A percentile compares a stretch with the other conserved stretches of the same genome.
These are phyloP conservation scores for Clusia tigrina DNA, from an alignment of 2,888 invertebrate genomes.

Conservation along the genomic window DNA sequence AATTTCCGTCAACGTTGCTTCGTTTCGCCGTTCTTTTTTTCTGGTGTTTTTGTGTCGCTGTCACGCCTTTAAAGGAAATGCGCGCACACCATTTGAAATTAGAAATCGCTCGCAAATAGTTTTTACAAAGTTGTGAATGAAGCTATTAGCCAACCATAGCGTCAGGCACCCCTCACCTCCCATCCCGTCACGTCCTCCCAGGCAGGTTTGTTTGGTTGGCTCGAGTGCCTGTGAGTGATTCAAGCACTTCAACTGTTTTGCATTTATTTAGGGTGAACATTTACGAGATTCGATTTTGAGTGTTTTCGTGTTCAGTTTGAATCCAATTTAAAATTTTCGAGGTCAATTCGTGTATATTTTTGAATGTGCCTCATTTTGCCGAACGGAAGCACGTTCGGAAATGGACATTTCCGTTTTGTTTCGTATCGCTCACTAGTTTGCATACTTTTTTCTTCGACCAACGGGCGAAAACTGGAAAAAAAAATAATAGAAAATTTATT, in stretches of 20 bases:
- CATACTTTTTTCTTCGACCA: too few relatives aligned
- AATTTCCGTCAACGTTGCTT: constrained; percentile 26
- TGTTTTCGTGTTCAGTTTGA: constrained; percentile 16
- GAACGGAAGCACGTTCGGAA: constrained; percentile 25
- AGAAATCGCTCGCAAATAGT: constrained; percentile 34
- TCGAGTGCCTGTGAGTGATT: not conserved
- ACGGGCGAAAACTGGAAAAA: too few relatives aligned
- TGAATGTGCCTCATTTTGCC: constrained; percentile 5
- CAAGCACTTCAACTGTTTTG: constrained; percentile 8
- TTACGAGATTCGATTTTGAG: constrained; percentile 1
- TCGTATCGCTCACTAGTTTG: too few relatives aligned
- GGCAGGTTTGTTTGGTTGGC: not conserved
- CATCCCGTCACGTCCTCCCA: not conserved
- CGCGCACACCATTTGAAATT: constrained; percentile 34
- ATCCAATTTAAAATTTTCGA: too few relatives aligned
- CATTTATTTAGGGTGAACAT: constrained; percentile 29
- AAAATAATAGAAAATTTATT: too few relatives aligned
- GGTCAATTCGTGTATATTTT: constrained; percentile 20
- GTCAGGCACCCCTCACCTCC: not conserved
- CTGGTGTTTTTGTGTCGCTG: constrained; percentile 7
- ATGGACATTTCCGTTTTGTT: constrained; percentile 25
- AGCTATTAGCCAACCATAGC: constrained; percentile 6
- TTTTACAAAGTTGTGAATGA: constrained; percentile 29
- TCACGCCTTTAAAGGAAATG: constrained; percentile 33
- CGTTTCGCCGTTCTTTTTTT: not conserved